Conservation (phyloP, 2,797 vertebrate genomes). For the Lepidocolaptes lacrymiger region DNA sequence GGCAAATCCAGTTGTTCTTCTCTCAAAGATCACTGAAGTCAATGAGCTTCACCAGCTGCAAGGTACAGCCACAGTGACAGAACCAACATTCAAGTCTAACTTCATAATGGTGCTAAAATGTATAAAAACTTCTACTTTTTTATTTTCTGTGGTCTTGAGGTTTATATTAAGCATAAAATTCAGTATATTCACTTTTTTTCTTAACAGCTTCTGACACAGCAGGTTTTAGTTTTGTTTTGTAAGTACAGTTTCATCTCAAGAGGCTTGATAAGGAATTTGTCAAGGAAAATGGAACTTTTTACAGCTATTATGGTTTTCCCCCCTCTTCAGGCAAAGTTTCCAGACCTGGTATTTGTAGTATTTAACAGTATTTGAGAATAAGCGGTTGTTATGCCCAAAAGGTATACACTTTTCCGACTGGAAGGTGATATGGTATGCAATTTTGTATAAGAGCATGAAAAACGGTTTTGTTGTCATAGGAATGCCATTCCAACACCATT, state of each 20-base stretch:
- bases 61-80: background rate
- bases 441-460: conserved; percentile 41
- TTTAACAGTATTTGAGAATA: background rate
- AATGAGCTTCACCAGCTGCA: conserved; percentile 22
- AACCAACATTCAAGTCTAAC: background rate
- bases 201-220: background rate
- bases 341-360: background rate
- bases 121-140: conserved; percentile 63
- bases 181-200: conserved; percentile 37
- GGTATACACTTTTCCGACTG: conserved; percentile 1
- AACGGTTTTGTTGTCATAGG: conserved; percentile 13
- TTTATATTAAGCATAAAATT: conserved; percentile 58
- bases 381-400: background rate
- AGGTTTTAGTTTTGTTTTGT: background rate
- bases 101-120: conserved; percentile 73
- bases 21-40: conserved; percentile 22
- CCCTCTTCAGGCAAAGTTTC: conserved; percentile 7
- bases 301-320: background rate
- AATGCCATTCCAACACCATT: background rate
- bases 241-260: conserved; percentile 6
- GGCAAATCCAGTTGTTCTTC: conserved; percentile 18
- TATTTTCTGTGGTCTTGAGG: conserved; percentile 32
- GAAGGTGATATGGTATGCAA: background rate
- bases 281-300: background rate
- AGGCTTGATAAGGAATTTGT: background rate